Conservation (phyloP, 2,113 vertebrate genomes). For the Rutilus rutilus region DNA sequence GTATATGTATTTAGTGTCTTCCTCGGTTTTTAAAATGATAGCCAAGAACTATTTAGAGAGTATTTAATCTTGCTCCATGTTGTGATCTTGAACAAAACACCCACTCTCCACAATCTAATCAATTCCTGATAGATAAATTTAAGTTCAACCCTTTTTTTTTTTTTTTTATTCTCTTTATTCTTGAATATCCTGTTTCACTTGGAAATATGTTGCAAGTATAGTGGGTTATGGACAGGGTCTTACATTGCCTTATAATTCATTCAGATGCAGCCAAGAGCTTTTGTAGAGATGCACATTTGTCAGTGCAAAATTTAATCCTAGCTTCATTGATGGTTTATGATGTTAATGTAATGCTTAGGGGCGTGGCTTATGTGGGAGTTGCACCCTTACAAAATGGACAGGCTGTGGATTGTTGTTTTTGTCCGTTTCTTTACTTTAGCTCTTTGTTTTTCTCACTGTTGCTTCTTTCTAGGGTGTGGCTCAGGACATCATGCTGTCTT, state of each 20-base stretch:
- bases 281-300: neutral
- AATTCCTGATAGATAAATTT: neutral
- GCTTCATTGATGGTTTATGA: neutral
- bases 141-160: neutral
- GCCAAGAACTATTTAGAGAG: neutral
- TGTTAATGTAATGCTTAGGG: constrained; percentile 45
- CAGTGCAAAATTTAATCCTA: neutral
- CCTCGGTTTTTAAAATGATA: neutral
- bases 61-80: neutral
- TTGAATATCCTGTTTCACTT: neutral
- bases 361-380: constrained; percentile 72
- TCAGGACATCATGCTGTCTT: constrained; percentile 83
- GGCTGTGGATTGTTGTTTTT: constrained; percentile 68
- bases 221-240: neutral
- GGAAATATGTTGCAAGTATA: neutral
- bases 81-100: neutral
- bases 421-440: constrained; percentile 55
- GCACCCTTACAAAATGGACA: constrained; percentile 75
- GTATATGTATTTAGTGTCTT: neutral
- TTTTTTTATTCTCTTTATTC: neutral
- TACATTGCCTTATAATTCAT: neutral
- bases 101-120: neutral
- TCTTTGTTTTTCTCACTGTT: constrained; percentile 72
- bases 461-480: constrained; percentile 84
- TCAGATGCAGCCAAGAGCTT: neutral